These are phyloP conservation scores for Drosophila borborema DNA, from an alignment of 2,888 invertebrate species.

Conservation along the genomic window DNA sequence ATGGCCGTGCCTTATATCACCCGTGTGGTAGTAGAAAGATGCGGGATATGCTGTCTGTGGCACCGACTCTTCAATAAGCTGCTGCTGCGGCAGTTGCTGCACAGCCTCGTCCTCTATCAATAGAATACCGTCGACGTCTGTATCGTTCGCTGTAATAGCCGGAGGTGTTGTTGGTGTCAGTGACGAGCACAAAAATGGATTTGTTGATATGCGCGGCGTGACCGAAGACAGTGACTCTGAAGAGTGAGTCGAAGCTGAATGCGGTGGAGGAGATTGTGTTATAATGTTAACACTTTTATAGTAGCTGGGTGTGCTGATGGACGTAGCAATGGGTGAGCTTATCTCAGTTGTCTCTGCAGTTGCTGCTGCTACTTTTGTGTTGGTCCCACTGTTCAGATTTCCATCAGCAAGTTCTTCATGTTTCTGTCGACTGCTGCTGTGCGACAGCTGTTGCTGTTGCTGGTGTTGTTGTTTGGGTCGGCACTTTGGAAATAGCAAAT, in stretches of 20 bases:
- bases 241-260: constrained; percentile 83
- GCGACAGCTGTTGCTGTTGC: constrained; percentile 30
- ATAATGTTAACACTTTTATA: constrained; percentile 80
- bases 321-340: constrained; percentile 35
- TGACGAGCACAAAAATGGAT: constrained; percentile 83
- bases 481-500: constrained; percentile 94
- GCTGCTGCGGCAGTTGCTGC: constrained; percentile 13
- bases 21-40: constrained; percentile 79
- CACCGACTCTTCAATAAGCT: constrained; percentile 46
- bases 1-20: constrained; percentile 50
- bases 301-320: constrained; percentile 63
- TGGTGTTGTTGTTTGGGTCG: constrained; percentile 87
- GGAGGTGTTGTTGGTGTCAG: constrained; percentile 64
- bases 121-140: constrained; percentile 38
- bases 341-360: constrained; percentile 40
- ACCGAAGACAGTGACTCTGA: constrained; percentile 85
- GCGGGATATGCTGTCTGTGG: constrained; percentile 74
- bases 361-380: constrained; percentile 23
- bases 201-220: constrained; percentile 84
- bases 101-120: constrained; percentile 24
- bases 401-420: constrained; percentile 53
- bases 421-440: constrained; percentile 44
- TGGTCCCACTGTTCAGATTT: constrained; percentile 52
- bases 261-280: constrained; percentile 83
- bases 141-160: constrained; percentile 4